Percentiles rank a stretch among this genome's conserved stretches.
Conservation (phyloP, 2,113 vertebrate genomes). For the Petroica traversi region DNA sequence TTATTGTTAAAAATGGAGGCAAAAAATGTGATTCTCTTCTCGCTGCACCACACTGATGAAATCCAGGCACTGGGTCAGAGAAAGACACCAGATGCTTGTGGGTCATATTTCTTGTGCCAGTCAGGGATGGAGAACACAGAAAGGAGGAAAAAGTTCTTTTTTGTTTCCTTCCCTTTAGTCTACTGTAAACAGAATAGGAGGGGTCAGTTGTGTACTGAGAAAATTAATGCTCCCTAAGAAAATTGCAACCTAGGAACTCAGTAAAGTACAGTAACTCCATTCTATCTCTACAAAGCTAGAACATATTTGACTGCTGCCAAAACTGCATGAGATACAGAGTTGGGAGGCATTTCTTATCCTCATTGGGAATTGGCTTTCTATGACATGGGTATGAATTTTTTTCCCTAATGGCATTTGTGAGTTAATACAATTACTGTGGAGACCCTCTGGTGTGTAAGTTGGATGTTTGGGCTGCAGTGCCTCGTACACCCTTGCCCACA, state of each 20-base stretch:
- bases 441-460: background rate
- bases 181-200: background rate
- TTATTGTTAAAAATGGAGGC: background rate
- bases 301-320: background rate
- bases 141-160: background rate
- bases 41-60: background rate
- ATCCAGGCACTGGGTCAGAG: background rate
- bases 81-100: background rate
- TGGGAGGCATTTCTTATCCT: background rate
- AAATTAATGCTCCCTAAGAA: background rate
- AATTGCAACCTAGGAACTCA: background rate
- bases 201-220: background rate
- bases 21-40: background rate
- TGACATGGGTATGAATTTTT: background rate
- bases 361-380: background rate
- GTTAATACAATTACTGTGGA: background rate
- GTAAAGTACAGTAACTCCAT: background rate
- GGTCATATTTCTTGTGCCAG: background rate
- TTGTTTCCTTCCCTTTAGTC: background rate
- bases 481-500: rapidly evolving
- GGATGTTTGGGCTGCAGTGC: background rate
- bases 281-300: background rate
- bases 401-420: background rate
- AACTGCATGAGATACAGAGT: background rate
- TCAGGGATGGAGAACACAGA: background rate